phyloP scores from a whole-genome alignment of 2,888 invertebrate species.

The Tinea trinotella region DNA sequence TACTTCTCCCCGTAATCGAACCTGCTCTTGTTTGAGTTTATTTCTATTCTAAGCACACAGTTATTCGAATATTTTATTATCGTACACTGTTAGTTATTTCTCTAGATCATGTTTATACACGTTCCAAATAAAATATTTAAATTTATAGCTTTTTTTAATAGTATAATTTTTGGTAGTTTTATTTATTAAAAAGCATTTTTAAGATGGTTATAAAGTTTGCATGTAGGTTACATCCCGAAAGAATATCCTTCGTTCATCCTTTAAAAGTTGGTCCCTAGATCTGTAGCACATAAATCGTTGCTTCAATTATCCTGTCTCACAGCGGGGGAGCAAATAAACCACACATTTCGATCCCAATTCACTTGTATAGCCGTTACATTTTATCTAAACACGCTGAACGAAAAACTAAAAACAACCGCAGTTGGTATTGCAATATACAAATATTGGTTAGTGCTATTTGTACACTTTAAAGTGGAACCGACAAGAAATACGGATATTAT shows the following conservation, averaged over 20 bases:
- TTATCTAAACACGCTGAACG: constrained; percentile 4
- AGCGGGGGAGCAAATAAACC: constrained; percentile 50
- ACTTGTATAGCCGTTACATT: constrained; percentile 28
- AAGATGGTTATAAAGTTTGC: too few relatives aligned
- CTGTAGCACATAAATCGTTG: constrained; percentile 60
- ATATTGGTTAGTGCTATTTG: neutral
- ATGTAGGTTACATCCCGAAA: constrained; percentile 25
- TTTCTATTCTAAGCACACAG: constrained; percentile 17
- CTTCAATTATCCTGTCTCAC: constrained; percentile 60
- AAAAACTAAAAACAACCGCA: constrained; percentile 9
- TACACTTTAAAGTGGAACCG: constrained; percentile 8
- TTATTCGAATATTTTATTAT: constrained; percentile 14
- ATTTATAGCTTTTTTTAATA: too few relatives aligned
- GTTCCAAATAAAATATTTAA: neutral
- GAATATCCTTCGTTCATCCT: constrained; percentile 21
- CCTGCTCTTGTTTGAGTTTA: constrained; percentile 13
- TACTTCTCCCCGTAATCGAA: constrained; percentile 20
- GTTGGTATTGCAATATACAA: constrained; percentile 4
- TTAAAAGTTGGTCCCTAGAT: constrained; percentile 43
- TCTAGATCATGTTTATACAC: neutral
- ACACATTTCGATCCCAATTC: constrained; percentile 51
- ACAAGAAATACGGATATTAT: constrained; percentile 10
- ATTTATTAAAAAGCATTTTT: too few relatives aligned
- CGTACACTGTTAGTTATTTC: neutral
- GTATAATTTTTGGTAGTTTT: too few relatives aligned